These are phyloP conservation scores for Numenius phaeopus DNA, from an alignment of 2,797 vertebrate genomes.

Conservation along the genomic window DNA sequence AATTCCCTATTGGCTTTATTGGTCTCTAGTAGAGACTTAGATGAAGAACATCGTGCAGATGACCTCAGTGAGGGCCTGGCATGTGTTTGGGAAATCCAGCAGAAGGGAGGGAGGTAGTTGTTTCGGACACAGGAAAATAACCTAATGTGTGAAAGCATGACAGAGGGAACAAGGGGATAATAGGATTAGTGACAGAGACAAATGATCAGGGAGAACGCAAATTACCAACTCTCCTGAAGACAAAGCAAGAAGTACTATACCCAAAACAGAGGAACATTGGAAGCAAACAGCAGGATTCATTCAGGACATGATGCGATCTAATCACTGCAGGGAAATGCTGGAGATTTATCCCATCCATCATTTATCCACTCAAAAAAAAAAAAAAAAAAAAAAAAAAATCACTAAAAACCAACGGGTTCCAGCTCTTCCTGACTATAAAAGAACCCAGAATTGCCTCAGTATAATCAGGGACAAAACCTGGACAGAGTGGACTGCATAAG, in stretches of 20 bases:
- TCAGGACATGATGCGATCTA: neutral
- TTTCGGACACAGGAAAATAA: neutral
- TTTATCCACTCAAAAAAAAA: neutral
- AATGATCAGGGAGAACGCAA: neutral
- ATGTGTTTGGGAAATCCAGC: neutral
- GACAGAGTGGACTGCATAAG: neutral
- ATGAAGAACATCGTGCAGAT: neutral
- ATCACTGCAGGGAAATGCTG: neutral
- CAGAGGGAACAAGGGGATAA: neutral
- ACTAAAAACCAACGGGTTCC: neutral
- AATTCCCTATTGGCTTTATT: slow-evolving; percentile 51
- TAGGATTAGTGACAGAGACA: neutral
- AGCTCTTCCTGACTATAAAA: neutral
- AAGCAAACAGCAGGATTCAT: neutral
- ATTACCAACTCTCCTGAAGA: neutral
- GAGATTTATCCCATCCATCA: neutral
- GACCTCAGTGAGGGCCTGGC: neutral
- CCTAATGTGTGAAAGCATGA: neutral
- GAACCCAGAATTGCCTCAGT: neutral
- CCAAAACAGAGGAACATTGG: neutral
- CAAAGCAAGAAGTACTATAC: neutral
- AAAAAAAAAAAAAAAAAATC: neutral
- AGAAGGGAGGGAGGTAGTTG: neutral
- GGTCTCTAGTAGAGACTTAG: slow-evolving; percentile 1
- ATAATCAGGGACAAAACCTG: neutral